Conservation (phyloP, 1,140 invertebrate species). For the Spodoptera frugiperda region DNA sequence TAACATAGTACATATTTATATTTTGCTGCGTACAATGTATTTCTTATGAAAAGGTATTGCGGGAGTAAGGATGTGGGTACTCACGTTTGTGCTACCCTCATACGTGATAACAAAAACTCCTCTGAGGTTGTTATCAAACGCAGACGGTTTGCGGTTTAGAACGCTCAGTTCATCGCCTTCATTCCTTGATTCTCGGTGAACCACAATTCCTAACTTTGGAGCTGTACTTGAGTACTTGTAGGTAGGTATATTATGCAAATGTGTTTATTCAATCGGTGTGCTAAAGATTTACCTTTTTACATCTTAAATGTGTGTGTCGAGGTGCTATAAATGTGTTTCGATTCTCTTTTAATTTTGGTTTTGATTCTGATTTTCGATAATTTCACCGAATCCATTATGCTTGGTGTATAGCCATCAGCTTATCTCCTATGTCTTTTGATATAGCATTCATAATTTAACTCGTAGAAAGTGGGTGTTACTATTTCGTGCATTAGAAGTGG, state of each 20-base stretch:
- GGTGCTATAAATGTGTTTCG: too few relatives aligned
- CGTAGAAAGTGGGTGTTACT: too few relatives aligned
- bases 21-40: neutral
- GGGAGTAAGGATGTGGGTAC: conserved; percentile 8
- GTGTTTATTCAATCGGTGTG: neutral
- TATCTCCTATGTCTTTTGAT: too few relatives aligned
- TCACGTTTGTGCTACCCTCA: conserved; percentile 15
- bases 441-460: too few relatives aligned
- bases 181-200: conserved; percentile 1
- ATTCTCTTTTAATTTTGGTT: too few relatives aligned
- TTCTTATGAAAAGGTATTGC: conserved; percentile 29
- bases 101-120: conserved; percentile 23
- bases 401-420: too few relatives aligned
- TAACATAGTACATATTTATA: neutral
- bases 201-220: neutral
- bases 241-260: neutral
- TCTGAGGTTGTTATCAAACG: conserved; percentile 10
- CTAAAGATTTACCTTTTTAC: too few relatives aligned
- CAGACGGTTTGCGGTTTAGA: neutral
- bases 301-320: too few relatives aligned
- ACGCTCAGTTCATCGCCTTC: neutral
- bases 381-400: too few relatives aligned
- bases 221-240: too few relatives aligned
- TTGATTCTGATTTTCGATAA: too few relatives aligned
- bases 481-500: too few relatives aligned